A percentile compares a stretch with the other conserved stretches of the same genome.
phyloP scores from a whole-genome alignment of 2,113 vertebrate species.

The Pseudorasbora parva region DNA sequence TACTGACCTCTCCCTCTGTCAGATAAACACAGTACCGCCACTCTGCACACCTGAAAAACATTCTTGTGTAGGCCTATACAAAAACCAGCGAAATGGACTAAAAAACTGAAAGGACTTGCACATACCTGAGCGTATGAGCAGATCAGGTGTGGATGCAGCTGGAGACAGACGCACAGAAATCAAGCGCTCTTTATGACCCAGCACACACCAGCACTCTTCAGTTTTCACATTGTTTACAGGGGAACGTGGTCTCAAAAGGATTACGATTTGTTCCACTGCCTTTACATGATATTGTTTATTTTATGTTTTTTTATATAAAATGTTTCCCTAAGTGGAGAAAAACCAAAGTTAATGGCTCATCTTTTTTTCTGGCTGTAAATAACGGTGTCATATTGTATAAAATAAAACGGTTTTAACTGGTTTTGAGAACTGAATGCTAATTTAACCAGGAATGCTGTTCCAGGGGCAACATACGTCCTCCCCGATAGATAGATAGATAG shows the following conservation, averaged over 20 bases:
- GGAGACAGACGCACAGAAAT: not conserved
- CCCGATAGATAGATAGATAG: too few relatives aligned
- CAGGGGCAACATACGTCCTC: not conserved
- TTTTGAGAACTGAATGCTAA: not conserved
- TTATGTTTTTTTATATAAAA: slow-evolving; percentile 1
- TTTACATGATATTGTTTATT: not conserved
- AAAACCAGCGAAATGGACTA: not conserved
- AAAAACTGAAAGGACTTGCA: not conserved
- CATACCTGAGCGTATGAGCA: slow-evolving; percentile 4
- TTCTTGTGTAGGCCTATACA: not conserved
- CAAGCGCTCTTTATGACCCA: slow-evolving; percentile 31
- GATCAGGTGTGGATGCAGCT: slow-evolving; percentile 33
- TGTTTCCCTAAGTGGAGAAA: slow-evolving; percentile 15
- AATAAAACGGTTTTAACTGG: slow-evolving; percentile 18
- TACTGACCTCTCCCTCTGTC: slow-evolving; percentile 41
- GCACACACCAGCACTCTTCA: not conserved
- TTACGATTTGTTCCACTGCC: slow-evolving; percentile 12
- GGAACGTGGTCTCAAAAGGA: not conserved
- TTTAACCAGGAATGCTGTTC: not conserved
- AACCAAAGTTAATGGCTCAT: slow-evolving; percentile 46
- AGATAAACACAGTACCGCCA: slow-evolving; percentile 43
- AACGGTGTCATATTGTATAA: slow-evolving; percentile 30
- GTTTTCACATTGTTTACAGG: slow-evolving; percentile 40
- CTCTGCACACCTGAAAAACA: slow-evolving; percentile 19
- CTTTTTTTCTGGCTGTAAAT: slow-evolving; percentile 46